Evolutionary conservation across 2,797 vertebrate species (phyloP), one percentile per base, ranked within the genome.

Genomic region (Rachycentron canadum): DNA sequence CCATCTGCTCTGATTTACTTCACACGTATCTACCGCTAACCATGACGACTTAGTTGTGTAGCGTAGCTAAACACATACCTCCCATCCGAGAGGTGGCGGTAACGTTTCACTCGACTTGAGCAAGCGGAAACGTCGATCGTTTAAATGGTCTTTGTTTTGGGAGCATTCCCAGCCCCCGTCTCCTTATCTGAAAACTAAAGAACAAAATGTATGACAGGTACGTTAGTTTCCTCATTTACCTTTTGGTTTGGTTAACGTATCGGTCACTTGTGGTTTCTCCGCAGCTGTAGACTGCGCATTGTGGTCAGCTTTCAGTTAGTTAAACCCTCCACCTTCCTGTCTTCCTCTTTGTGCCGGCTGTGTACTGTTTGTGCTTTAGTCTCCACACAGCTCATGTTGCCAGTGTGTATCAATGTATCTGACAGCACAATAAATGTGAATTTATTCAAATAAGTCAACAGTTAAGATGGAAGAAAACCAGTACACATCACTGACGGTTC

Each of bases 401-500:
- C 73, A 14, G 25, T 76, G 43, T 76, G 53, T 49, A 28, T 21
- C 41, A 38, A 76, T 64, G 67, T 49, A 23, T 70, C 78, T 89
- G 85, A 77, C 87, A 88, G 71, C 71, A 78, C 59, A 79, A 83
- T 88, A 79, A 89, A 90, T 91, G 73, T 91, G 73, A 81, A 86
- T 93, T 52, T 89, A 83, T 91, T 92, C 62, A 88, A 86, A 90
- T 91, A 92, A 92, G 87, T 91, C 91, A 83, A 89, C 92, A 89
- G 83, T 92, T 88, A 90, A 89, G 90, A 96, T 95, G 95, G 95
- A 95, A 77, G 94, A 95, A 88, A 92, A 90, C 85, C 92, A 94
- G 90, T 94, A 88, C 83, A 94, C 95, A 71, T 93, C 93, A 87
- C 40, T 95, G 91, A 94, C 91, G 90, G 89, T 92, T 66, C 91